Evolutionary conservation across 1,140 invertebrate species (phyloP).

Genomic region (Anthonomus grandis): DNA sequence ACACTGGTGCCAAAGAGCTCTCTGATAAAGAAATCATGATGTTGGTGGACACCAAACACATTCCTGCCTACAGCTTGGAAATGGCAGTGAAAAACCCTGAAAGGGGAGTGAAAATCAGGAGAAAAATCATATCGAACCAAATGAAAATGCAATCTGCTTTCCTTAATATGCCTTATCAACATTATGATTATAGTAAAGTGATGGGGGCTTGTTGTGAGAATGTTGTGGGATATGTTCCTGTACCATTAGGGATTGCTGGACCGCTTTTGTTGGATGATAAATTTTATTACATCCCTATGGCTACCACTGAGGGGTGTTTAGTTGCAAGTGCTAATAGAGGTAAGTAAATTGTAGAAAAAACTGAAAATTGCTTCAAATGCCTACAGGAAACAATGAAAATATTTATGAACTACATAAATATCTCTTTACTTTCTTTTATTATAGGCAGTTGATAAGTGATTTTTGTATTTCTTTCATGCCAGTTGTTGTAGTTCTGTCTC

Average conservation of each 20-base stretch:
- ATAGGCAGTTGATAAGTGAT: too few species aligned
- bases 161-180: slow-evolving; percentile 70
- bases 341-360: slow-evolving; percentile 46
- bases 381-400: too few species aligned
- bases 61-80: slow-evolving; percentile 83
- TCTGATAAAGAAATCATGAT: slow-evolving; percentile 79
- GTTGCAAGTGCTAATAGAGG: slow-evolving; percentile 96
- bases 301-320: slow-evolving; percentile 96
- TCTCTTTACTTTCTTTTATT: too few species aligned
- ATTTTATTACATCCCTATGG: slow-evolving; percentile 87
- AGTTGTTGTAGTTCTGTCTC: too few species aligned
- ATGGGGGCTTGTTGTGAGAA: slow-evolving; percentile 96
- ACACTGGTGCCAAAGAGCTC: slow-evolving; percentile 62
- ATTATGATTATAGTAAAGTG: slow-evolving; percentile 84
- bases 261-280: slow-evolving; percentile 84
- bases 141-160: slow-evolving; percentile 50
- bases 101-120: slow-evolving; percentile 78
- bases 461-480: too few species aligned
- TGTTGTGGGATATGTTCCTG: slow-evolving; percentile 93
- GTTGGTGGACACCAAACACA: slow-evolving; percentile 72
- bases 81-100: slow-evolving; percentile 72
- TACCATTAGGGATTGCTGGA: slow-evolving; percentile 88
- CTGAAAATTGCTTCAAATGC: too few species aligned
- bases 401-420: too few species aligned
- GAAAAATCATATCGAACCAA: slow-evolving; percentile 57